Conservation (phyloP, 2,113 vertebrate species). For the Myotis davidii region DNA sequence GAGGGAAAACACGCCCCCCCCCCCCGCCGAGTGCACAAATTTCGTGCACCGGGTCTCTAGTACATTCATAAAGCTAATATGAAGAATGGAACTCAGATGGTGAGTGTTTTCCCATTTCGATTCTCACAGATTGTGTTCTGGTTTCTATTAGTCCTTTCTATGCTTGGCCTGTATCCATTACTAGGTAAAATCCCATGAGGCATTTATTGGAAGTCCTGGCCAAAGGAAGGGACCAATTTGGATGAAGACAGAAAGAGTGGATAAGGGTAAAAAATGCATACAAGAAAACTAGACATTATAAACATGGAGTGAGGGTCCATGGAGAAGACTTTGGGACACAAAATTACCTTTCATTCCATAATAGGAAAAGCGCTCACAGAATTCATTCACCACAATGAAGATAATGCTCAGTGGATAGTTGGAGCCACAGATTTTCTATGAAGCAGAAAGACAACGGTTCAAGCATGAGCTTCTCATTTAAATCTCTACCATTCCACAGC, state of each 20-base stretch:
- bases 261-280: not conserved
- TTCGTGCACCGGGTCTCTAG: too few relatives aligned
- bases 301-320: not conserved
- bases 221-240: constrained; percentile 46
- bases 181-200: not conserved
- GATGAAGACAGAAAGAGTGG: not conserved
- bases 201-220: not conserved
- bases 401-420: constrained; percentile 95
- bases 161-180: constrained; percentile 4
- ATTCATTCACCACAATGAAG: constrained; percentile 98
- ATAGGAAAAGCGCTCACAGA: constrained; percentile 98
- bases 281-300: not conserved
- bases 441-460: constrained; percentile 66
- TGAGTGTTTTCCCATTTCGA: not conserved
- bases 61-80: not conserved
- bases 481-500: not conserved
- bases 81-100: not conserved
- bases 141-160: not conserved
- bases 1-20: too few relatives aligned
- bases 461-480: not conserved
- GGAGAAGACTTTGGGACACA: constrained; percentile 22
- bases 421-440: constrained; percentile 93
- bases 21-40: too few relatives aligned
- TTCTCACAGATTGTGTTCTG: constrained; percentile 3
- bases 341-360: constrained; percentile 98